These are phyloP conservation scores for Brachionus rotundiformis DNA, from an alignment of 1,140 invertebrate species.

Conservation along the genomic window DNA sequence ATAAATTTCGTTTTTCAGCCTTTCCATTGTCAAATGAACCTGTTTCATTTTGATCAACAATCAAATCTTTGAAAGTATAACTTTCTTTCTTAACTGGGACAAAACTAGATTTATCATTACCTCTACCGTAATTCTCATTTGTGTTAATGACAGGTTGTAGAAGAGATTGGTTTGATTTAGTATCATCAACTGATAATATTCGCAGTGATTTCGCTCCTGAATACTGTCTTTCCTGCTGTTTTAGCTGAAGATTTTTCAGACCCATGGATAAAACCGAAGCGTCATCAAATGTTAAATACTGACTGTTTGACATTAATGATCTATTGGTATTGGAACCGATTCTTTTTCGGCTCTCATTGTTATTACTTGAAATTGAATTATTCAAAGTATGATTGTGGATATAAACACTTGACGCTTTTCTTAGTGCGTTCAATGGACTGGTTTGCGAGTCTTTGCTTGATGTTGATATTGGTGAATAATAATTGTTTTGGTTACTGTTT, in stretches of 20 bases:
- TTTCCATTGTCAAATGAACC: neutral
- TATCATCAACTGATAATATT: neutral
- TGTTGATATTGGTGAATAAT: slow-evolving; percentile 10
- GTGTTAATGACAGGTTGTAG: neutral
- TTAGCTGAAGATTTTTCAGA: slow-evolving; percentile 26
- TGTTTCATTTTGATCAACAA: slow-evolving; percentile 3
- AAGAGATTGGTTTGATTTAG: neutral
- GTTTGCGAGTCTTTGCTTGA: slow-evolving; percentile 7
- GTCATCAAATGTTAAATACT: slow-evolving; percentile 20
- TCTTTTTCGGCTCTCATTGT: neutral
- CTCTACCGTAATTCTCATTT: neutral
- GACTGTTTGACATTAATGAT: slow-evolving; percentile 10
- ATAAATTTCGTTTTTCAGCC: neutral
- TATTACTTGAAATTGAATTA: neutral
- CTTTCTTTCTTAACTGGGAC: neutral
- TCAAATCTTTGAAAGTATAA: neutral
- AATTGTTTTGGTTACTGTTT: slow-evolving; percentile 1
- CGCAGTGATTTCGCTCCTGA: slow-evolving; percentile 21
- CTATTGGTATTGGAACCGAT: neutral
- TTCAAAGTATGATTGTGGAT: neutral
- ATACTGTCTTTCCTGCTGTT: slow-evolving; percentile 38
- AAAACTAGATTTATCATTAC: neutral
- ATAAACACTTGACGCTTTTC: slow-evolving; percentile 1
- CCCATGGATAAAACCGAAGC: neutral
- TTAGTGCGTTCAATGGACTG: slow-evolving; percentile 1